Evolutionary conservation across 2,797 vertebrate species (phyloP).

Genomic region (Syndactyla subalaris): DNA sequence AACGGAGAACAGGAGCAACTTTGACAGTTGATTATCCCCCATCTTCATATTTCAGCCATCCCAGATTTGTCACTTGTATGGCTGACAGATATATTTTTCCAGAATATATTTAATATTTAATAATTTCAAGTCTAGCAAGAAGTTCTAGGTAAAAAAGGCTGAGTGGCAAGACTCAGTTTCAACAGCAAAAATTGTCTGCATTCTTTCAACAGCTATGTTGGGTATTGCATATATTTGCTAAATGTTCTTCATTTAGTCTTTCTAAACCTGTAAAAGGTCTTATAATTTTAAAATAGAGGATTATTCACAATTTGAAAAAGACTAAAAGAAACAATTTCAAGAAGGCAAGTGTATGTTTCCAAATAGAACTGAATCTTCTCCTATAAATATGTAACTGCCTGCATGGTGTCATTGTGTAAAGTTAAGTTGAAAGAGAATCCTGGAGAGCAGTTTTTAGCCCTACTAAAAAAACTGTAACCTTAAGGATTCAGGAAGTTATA

Average conservation of each 20-base stretch:
- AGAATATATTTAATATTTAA: not conserved
- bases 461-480: not conserved
- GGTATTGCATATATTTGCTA: not conserved
- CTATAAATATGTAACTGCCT: not conserved
- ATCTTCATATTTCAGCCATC: not conserved
- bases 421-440: not conserved
- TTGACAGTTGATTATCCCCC: not conserved
- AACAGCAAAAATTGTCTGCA: not conserved
- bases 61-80: not conserved
- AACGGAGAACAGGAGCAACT: not conserved
- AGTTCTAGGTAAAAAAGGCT: not conserved
- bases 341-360: not conserved
- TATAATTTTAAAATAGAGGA: not conserved
- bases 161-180: not conserved
- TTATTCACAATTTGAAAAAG: not conserved
- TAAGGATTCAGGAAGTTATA: constrained; percentile 9
- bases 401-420: not conserved
- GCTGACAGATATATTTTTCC: not conserved
- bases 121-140: not conserved
- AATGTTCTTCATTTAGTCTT: not conserved
- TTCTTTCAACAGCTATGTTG: not conserved
- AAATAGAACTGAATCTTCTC: not conserved
- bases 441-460: not conserved
- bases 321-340: not conserved
- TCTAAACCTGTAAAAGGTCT: not conserved